phyloP scores from a whole-genome alignment of 2,888 invertebrate species.

The Drosophila parthenogenetica region DNA sequence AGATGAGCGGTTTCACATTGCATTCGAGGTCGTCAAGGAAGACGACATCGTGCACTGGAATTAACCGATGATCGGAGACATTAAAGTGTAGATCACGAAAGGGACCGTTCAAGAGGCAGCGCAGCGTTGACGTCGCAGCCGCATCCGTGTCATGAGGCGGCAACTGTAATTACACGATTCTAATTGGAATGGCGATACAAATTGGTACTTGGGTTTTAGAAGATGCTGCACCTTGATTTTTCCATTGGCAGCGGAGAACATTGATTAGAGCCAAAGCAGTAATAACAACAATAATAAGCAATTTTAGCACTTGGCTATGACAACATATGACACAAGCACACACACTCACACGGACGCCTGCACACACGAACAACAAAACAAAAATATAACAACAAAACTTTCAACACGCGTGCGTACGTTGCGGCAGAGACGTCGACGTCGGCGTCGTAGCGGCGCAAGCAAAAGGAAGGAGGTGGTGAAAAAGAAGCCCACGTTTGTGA shows the following conservation, averaged over 20 bases:
- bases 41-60: slow-evolving; percentile 82
- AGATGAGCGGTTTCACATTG: slow-evolving; percentile 80
- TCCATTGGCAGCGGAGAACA: slow-evolving; percentile 79
- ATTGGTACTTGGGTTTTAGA: background rate
- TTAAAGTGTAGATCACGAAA: slow-evolving; percentile 82
- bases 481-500: background rate
- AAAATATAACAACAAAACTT: slow-evolving; percentile 21
- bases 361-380: slow-evolving; percentile 15
- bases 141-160: slow-evolving; percentile 74
- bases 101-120: slow-evolving; percentile 82
- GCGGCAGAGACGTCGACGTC: slow-evolving; percentile 18
- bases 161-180: slow-evolving; percentile 67
- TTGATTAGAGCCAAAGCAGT: slow-evolving; percentile 42
- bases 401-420: slow-evolving; percentile 61
- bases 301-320: slow-evolving; percentile 8
- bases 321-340: slow-evolving; percentile 21
- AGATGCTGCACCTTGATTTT: slow-evolving; percentile 72
- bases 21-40: slow-evolving; percentile 79
- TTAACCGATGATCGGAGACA: slow-evolving; percentile 75
- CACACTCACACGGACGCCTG: slow-evolving; percentile 18
- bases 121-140: slow-evolving; percentile 73
- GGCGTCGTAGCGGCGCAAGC: slow-evolving; percentile 2
- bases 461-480: background rate
- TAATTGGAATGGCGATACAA: slow-evolving; percentile 11
- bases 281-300: slow-evolving; percentile 31